phyloP scores from a whole-genome alignment of 2,888 invertebrate species.

The Apamea anceps region DNA sequence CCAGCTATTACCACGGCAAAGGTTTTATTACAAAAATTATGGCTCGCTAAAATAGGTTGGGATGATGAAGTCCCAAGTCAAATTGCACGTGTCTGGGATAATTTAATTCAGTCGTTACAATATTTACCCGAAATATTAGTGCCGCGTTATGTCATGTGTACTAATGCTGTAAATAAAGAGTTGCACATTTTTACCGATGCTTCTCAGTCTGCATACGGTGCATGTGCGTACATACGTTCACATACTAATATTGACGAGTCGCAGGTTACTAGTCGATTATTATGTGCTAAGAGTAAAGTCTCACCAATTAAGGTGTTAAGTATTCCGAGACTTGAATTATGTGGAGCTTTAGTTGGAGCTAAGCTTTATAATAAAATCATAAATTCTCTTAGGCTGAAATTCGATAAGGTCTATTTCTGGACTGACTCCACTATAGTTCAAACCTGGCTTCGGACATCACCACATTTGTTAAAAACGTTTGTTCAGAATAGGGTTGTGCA shows the following conservation, averaged over 20 bases:
- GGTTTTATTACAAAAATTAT: too few species aligned
- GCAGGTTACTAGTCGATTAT: not conserved
- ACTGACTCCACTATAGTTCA: slow-evolving; percentile 17
- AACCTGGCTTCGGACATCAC: slow-evolving; percentile 9
- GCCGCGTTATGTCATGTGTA: too few species aligned
- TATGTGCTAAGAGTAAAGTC: too few species aligned
- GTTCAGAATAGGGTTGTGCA: slow-evolving; percentile 22
- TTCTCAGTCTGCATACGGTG: slow-evolving; percentile 1
- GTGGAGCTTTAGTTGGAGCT: not conserved
- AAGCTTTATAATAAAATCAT: not conserved
- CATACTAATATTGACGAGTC: not conserved
- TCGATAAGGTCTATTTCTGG: slow-evolving; percentile 9
- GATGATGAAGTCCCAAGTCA: too few species aligned
- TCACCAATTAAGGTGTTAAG: not conserved
- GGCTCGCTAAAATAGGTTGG: too few species aligned
- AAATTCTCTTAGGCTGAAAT: not conserved
- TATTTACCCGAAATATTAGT: too few species aligned
- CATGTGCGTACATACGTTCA: not conserved
- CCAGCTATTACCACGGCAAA: too few species aligned
- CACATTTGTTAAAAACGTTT: slow-evolving; percentile 22
- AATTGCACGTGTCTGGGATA: too few species aligned
- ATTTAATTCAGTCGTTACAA: too few species aligned
- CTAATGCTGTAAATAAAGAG: too few species aligned
- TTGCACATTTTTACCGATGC: not conserved
- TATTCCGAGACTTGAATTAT: not conserved